A percentile compares a stretch with the other conserved stretches of the same genome.
Evolutionary conservation across 2,888 invertebrate species (phyloP).

Genomic region (Dryococelus australis): DNA sequence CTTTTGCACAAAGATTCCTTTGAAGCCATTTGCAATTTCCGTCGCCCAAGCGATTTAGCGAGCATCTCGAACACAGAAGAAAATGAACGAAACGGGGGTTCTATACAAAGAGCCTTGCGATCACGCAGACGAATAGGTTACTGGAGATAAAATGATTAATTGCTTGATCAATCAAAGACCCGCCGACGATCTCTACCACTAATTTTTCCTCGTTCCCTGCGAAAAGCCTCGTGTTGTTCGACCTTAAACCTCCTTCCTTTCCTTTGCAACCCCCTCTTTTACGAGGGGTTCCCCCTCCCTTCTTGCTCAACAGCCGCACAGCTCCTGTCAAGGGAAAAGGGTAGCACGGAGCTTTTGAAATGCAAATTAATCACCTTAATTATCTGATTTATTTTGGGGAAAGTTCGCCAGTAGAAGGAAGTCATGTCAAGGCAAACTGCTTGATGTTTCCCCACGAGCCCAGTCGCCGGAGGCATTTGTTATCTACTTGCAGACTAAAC

Average conservation of each 20-base stretch:
- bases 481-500: not conserved
- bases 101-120: not conserved
- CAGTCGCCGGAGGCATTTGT: constrained; percentile 4
- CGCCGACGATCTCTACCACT: constrained; percentile 34
- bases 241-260: not conserved
- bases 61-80: not conserved
- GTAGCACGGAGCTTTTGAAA: constrained; percentile 37
- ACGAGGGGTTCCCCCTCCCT: not conserved
- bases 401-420: constrained; percentile 32
- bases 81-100: not conserved
- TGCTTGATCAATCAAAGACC: constrained; percentile 44
- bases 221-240: constrained; percentile 21
- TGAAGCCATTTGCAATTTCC: not conserved
- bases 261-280: not conserved
- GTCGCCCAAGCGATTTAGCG: not conserved
- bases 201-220: constrained; percentile 32
- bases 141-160: constrained; percentile 43
- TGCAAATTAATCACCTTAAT: constrained; percentile 45
- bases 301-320: not conserved
- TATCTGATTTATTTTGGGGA: constrained; percentile 41
- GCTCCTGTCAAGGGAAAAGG: not conserved
- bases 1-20: not conserved
- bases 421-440: constrained; percentile 31
- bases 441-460: not conserved
- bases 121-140: constrained; percentile 4